Base-by-base conservation (phyloP, 2,888 invertebrate genomes). In the Julus scandinavius region DNA sequence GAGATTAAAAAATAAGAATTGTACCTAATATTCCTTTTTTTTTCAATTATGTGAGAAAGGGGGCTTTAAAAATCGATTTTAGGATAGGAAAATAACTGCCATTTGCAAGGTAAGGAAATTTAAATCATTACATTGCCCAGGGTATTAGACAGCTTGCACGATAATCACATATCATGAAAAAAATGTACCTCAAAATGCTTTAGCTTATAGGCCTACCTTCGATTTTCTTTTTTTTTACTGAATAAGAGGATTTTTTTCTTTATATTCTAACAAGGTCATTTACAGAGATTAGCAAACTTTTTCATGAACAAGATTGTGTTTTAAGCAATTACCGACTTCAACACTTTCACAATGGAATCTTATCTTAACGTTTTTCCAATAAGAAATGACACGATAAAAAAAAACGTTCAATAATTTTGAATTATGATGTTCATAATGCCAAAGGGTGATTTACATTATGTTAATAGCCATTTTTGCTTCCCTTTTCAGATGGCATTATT, bases 21-120 rank as follows among this genome's bases (percentile, higher is more conserved):
- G 63, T n/a, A n/a, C n/a, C n/a, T n/a, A 63, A 63, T 63, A 63
- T 63, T 63, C 63, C 6, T 63, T 63, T 63, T 63, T 63, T 63
- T 63, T 49, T 63, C 63, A 63, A 63, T 63, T 63, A 63, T 17
- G n/a, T 0, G 2, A 63, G 17, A 15, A 17, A 63, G 63, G n/a
- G n/a, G 63, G 17, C 17, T 63, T 63, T 63, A 63, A 63, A 63
- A 63, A 63, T 63, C 63, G 63, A 63, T 63, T 63, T 63, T n/a
- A n/a, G 63, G 6, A 72, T 20, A 72, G 72, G 72, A 72, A 72
- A 72, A 72, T 72, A 72, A 72, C 20, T 72, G 72, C 20, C 29
- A 72, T 72, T 72, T 72, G 72, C 72, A 72, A 72, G 29, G 29
- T 9, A 29, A 1, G 9, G 72, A 17, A 9, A n/a, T 9, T 72